phyloP scores from a whole-genome alignment of 2,888 invertebrate species.

The Eulithis testata region DNA sequence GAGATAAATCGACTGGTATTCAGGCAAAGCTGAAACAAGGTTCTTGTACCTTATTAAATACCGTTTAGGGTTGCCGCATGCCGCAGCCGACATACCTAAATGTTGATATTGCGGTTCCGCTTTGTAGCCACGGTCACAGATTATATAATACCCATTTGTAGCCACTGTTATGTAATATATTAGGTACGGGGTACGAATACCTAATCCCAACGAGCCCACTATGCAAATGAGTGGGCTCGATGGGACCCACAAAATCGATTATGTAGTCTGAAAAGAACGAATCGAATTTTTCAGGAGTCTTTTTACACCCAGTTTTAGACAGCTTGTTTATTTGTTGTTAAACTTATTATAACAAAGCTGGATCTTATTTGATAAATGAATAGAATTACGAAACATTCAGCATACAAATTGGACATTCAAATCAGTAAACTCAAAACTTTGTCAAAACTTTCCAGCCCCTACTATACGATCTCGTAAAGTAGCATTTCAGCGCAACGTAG shows the following conservation, averaged over 20 bases:
- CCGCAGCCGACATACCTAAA: constrained; percentile 12
- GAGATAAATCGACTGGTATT: not conserved
- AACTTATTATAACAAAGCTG: not conserved
- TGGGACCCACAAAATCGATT: too few relatives aligned
- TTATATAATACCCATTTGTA: too few relatives aligned
- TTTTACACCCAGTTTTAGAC: too few relatives aligned
- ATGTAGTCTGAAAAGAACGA: too few relatives aligned
- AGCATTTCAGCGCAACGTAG: too few relatives aligned
- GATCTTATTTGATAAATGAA: not conserved
- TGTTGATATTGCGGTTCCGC: constrained; percentile 21
- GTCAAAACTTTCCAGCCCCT: constrained; percentile 5
- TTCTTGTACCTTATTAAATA: constrained; percentile 14
- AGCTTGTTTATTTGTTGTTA: not conserved
- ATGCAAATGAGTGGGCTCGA: too few relatives aligned
- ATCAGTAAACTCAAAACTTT: constrained; percentile 27
- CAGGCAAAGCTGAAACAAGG: not conserved
- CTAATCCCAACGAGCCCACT: not conserved
- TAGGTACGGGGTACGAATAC: constrained; percentile 11
- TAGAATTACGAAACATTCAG: not conserved
- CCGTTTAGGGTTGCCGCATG: constrained; percentile 13
- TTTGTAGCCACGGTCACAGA: constrained; percentile 22
- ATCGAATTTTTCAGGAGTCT: too few relatives aligned
- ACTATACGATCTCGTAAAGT: not conserved
- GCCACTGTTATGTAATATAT: constrained; percentile 7
- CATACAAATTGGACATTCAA: constrained; percentile 26